Evolutionary conservation across 2,888 invertebrate species (phyloP).

Genomic region (Coenonympha glycerion): DNA sequence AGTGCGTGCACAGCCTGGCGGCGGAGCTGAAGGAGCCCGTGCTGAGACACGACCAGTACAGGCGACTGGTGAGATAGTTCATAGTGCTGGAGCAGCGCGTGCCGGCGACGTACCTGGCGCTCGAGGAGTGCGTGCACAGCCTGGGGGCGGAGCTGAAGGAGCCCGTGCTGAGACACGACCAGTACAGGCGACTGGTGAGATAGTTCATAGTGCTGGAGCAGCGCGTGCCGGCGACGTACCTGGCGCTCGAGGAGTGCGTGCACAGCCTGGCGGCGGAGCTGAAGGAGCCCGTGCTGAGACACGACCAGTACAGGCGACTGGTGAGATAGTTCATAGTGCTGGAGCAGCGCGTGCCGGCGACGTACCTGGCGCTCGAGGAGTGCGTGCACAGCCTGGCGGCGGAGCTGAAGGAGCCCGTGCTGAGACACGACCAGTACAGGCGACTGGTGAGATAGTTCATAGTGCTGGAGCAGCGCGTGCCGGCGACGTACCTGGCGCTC

Average conservation of each 20-base stretch:
- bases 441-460: conserved; percentile 44
- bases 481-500: conserved; percentile 94
- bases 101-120: conserved; percentile 94
- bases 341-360: conserved; percentile 96
- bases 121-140: conserved; percentile 93
- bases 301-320: conserved; percentile 81
- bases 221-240: conserved; percentile 95
- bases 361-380: conserved; percentile 95
- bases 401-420: conserved; percentile 88
- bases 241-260: conserved; percentile 95
- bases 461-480: conserved; percentile 97
- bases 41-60: conserved; percentile 86
- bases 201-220: conserved; percentile 84
- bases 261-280: conserved; percentile 86
- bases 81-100: conserved; percentile 93
- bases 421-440: conserved; percentile 86
- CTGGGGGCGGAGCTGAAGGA: conserved; percentile 87
- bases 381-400: conserved; percentile 88
- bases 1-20: conserved; percentile 89
- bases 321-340: conserved; percentile 64
- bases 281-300: conserved; percentile 87
- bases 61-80: conserved; percentile 45
- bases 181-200: conserved; percentile 75
- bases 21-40: conserved; percentile 90
- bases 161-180: conserved; percentile 89